phyloP scores from a whole-genome alignment of 2,888 invertebrate species.

The Acleris sparsana region DNA sequence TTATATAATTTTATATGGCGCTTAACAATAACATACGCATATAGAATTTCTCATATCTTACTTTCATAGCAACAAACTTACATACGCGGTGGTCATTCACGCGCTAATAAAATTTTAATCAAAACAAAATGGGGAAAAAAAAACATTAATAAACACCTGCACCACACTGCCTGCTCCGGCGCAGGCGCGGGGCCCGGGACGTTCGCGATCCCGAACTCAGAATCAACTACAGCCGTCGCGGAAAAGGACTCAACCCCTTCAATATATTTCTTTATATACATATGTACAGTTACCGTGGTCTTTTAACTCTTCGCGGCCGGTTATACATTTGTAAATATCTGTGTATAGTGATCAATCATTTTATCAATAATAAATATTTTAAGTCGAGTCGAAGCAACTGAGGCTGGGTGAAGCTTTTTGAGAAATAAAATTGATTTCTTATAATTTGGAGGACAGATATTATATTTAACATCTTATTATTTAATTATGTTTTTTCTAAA shows the following conservation, averaged over 20 bases:
- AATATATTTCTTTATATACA: conserved; percentile 66
- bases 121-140: conserved; percentile 57
- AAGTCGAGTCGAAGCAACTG: background rate
- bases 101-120: conserved; percentile 74
- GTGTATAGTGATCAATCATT: conserved; percentile 34
- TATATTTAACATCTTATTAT: no score
- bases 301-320: conserved; percentile 41
- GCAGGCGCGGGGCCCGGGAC: conserved; percentile 32
- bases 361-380: conserved; percentile 1
- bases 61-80: conserved; percentile 60
- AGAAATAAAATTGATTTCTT: background rate
- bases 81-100: conserved; percentile 57
- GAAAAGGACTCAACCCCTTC: conserved; percentile 61
- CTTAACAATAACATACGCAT: conserved; percentile 79
- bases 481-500: background rate
- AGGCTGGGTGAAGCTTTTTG: background rate
- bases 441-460: background rate
- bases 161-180: conserved; percentile 46
- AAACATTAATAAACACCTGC: conserved; percentile 46
- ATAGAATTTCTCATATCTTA: conserved; percentile 65
- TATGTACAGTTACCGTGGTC: conserved; percentile 70
- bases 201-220: background rate
- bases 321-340: conserved; percentile 45
- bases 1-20: conserved; percentile 68
- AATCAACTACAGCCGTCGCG: conserved; percentile 27